Conservation (phyloP, 2,113 vertebrate species). For the Phaetusa simplex region DNA sequence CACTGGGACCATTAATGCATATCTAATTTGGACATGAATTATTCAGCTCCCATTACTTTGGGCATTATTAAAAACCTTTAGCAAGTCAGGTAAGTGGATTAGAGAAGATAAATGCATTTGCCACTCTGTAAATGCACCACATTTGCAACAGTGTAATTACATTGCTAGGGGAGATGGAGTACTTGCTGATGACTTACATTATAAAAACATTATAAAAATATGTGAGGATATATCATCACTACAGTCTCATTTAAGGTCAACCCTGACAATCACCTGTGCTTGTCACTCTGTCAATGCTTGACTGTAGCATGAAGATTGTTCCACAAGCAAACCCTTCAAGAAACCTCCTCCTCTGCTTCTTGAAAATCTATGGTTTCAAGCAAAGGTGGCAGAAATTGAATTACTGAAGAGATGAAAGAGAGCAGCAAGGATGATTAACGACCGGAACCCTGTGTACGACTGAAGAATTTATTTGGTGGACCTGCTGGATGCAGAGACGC, state of each 20-base stretch:
- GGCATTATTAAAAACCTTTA: constrained; percentile 32
- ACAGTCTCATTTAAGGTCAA: neutral
- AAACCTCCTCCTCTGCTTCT: neutral
- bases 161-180: neutral
- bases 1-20: constrained; percentile 19
- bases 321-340: neutral
- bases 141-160: neutral
- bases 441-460: neutral
- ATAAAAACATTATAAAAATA: constrained; percentile 14
- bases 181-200: neutral
- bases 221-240: neutral
- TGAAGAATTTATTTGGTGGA: neutral
- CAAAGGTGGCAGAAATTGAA: neutral
- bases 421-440: neutral
- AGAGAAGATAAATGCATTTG: constrained; percentile 38
- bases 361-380: neutral
- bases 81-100: constrained; percentile 24
- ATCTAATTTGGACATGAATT: constrained; percentile 57
- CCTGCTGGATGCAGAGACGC: neutral
- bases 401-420: neutral
- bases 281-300: neutral
- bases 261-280: neutral
- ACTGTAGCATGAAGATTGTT: neutral
- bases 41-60: constrained; percentile 33
- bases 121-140: neutral